phyloP scores from a whole-genome alignment of 2,113 vertebrate species.

The Malurus melanocephalus region DNA sequence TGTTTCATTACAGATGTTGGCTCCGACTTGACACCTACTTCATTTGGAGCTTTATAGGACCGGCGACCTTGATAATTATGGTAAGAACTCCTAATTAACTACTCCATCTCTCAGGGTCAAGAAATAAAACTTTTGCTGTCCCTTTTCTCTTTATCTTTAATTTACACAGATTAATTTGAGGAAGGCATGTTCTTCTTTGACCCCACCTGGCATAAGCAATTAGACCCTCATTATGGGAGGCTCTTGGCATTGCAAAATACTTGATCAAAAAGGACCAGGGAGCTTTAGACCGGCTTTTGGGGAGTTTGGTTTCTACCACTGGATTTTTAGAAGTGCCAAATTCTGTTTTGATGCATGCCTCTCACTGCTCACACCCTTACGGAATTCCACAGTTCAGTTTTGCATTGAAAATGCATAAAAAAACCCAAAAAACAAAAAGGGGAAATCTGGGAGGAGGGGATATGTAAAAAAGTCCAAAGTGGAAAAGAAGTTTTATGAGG shows the following conservation, averaged over 20 bases:
- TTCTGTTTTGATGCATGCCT: background rate
- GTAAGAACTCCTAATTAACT: conserved; percentile 90
- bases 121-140: conserved; percentile 73
- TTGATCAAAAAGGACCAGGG: conserved; percentile 3
- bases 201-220: conserved; percentile 63
- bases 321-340: background rate
- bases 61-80: conserved; percentile 99
- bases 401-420: background rate
- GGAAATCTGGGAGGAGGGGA: background rate
- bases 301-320: background rate
- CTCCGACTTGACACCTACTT: conserved; percentile 98
- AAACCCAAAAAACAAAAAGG: background rate
- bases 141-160: conserved; percentile 55
- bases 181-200: conserved; percentile 66
- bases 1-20: conserved; percentile 92
- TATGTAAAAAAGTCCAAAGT: background rate
- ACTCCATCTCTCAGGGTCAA: conserved; percentile 77
- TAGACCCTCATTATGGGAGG: conserved; percentile 47
- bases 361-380: background rate
- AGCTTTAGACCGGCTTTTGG: background rate
- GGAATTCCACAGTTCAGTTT: background rate
- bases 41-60: conserved; percentile 99
- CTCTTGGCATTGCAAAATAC: conserved; percentile 39
- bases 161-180: conserved; percentile 72
- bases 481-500: background rate